Percentiles rank a stretch among this genome's conserved stretches.
Evolutionary conservation across 92 coral and sea anemone genomes (phyloP).

Genomic region (Isaurus tuberculatus): DNA sequence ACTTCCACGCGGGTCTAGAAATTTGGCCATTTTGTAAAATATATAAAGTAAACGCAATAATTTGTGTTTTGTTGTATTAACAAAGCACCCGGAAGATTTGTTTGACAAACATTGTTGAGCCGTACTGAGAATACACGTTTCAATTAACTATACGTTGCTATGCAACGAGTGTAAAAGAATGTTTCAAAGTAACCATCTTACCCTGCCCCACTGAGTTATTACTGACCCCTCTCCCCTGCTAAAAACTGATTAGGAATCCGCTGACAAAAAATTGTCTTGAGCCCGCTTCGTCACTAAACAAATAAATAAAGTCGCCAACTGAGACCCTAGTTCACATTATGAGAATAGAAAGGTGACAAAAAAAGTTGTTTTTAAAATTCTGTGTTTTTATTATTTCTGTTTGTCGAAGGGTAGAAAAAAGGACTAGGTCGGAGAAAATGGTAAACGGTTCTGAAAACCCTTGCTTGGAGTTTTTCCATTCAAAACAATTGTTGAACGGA

Average conservation of each 20-base stretch:
- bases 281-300: constrained; percentile 37
- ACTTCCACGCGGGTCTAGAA: constrained; percentile 32
- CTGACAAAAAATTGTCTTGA: constrained; percentile 27
- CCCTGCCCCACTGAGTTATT: neutral
- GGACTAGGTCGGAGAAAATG: constrained; percentile 56
- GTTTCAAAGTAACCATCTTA: neutral
- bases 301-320: constrained; percentile 30
- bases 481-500: constrained; percentile 85
- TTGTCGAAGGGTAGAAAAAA: constrained; percentile 7
- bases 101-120: constrained; percentile 31
- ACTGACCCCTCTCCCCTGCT: neutral
- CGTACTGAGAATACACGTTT: constrained; percentile 3
- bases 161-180: constrained; percentile 11
- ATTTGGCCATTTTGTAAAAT: constrained; percentile 24
- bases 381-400: constrained; percentile 7
- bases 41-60: constrained; percentile 27
- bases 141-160: constrained; percentile 37
- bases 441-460: constrained; percentile 78
- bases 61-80: constrained; percentile 18
- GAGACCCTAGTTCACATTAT: constrained; percentile 33
- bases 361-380: constrained; percentile 26
- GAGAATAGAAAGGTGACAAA: constrained; percentile 25
- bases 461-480: constrained; percentile 81
- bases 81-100: constrained; percentile 29
- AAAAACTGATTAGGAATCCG: neutral